These are phyloP conservation scores for human DNA, from an alignment of 2,113 vertebrate genomes.

Conservation along the genomic window GRCh38 chr14:51902001-51902500, in stretches of 20 bases:
- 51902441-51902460: not conserved
- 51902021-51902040: not conserved
- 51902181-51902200: not conserved
- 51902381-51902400: not conserved
- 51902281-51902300: constrained; percentile 15
- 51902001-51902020: constrained; percentile 22
- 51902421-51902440: not conserved
- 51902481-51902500: constrained; percentile 13
- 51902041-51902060: not conserved
- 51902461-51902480: not conserved
- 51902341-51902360: not conserved
- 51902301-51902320: not conserved
- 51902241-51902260: not conserved
- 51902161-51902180: constrained; percentile 35
- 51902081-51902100: constrained; percentile 29
- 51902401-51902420: not conserved
- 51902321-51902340: not conserved
- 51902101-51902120: constrained; percentile 4
- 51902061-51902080: not conserved
- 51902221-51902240: not conserved
- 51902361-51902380: not conserved
- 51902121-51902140: not conserved
- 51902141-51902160: constrained; percentile 9
- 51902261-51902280: not conserved
- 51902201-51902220: constrained; percentile 46